phyloP scores from a whole-genome alignment of 2,888 invertebrate genomes.

The Auanema freiburgensis region DNA sequence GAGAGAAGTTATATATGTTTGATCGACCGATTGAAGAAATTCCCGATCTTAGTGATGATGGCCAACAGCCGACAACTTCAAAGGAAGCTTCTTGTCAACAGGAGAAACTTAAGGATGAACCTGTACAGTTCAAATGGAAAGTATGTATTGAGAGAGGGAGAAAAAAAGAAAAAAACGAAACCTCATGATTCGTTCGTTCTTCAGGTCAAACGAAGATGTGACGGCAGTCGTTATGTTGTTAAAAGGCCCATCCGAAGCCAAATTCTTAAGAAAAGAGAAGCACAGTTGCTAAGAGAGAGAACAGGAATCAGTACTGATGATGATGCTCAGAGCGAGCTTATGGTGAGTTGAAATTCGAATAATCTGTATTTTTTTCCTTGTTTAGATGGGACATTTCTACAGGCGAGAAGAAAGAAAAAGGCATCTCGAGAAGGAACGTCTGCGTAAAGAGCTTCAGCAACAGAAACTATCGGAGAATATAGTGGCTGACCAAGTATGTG shows the following conservation, averaged over 20 bases:
- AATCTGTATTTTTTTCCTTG: constrained; percentile 4
- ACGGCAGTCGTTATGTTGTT: constrained; percentile 79
- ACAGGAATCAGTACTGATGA: constrained; percentile 77
- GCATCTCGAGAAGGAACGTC: constrained; percentile 75
- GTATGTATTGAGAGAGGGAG: constrained; percentile 65
- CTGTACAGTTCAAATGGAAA: constrained; percentile 71
- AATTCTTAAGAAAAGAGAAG: constrained; percentile 73
- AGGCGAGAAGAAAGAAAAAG: constrained; percentile 77
- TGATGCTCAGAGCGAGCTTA: constrained; percentile 78
- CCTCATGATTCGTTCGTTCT: constrained; percentile 4
- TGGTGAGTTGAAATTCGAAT: constrained; percentile 62
- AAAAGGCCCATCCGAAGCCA: constrained; percentile 72
- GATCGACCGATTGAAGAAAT: constrained; percentile 28
- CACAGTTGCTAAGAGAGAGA: constrained; percentile 74
- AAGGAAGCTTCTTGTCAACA: background rate
- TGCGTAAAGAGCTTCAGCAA: constrained; percentile 69
- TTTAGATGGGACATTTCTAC: constrained; percentile 75
- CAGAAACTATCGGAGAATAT: constrained; percentile 62
- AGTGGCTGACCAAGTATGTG: constrained; percentile 34
- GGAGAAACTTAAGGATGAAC: constrained; percentile 7
- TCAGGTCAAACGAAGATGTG: constrained; percentile 73
- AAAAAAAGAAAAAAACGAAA: background rate
- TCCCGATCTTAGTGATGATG: constrained; percentile 20
- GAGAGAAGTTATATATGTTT: constrained; percentile 24
- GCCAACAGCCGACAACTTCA: constrained; percentile 20